Evolutionary conservation across 2,888 invertebrate genomes (phyloP).

Genomic region (Volucella bombylans): DNA sequence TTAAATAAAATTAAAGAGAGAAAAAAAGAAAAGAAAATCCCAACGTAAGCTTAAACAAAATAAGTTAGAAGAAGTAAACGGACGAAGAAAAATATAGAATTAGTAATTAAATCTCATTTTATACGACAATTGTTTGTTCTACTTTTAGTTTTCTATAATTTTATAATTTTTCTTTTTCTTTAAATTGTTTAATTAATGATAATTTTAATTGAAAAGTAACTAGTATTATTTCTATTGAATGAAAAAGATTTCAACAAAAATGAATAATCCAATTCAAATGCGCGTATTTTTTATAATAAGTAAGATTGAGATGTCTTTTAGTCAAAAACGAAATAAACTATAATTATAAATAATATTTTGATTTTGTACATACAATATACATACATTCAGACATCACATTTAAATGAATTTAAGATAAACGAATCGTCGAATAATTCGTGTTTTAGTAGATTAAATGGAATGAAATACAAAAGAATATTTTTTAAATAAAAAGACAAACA

Average conservation of each 20-base stretch:
- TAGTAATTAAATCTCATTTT: conserved; percentile 36
- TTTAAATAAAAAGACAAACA: conserved; percentile 68
- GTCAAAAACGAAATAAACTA: conserved; percentile 25
- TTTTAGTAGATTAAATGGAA: conserved; percentile 53
- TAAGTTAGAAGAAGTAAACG: neutral
- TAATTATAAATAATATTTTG: too few relatives aligned
- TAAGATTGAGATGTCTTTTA: conserved; percentile 44
- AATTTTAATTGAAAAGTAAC: conserved; percentile 23
- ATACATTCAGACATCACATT: conserved; percentile 11
- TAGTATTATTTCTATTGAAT: conserved; percentile 46
- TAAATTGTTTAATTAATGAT: neutral
- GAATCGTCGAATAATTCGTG: conserved; percentile 28
- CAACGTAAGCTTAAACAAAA: conserved; percentile 40
- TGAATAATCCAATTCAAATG: neutral
- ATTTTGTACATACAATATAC: neutral
- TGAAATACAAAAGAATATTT: conserved; percentile 35
- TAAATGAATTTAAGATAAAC: conserved; percentile 45
- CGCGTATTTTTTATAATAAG: conserved; percentile 21
- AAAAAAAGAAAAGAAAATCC: conserved; percentile 37
- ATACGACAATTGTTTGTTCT: conserved; percentile 4
- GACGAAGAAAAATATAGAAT: neutral
- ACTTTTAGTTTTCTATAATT: too few relatives aligned
- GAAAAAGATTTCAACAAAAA: neutral
- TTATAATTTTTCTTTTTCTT: neutral
- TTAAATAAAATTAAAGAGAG: neutral